Evolutionary conservation across 30 jellyfish, hydroid and myxozoan species (phyloP), one percentile per base, ranked within the genome.

Genomic region (Nemopilema nomurai): DNA sequence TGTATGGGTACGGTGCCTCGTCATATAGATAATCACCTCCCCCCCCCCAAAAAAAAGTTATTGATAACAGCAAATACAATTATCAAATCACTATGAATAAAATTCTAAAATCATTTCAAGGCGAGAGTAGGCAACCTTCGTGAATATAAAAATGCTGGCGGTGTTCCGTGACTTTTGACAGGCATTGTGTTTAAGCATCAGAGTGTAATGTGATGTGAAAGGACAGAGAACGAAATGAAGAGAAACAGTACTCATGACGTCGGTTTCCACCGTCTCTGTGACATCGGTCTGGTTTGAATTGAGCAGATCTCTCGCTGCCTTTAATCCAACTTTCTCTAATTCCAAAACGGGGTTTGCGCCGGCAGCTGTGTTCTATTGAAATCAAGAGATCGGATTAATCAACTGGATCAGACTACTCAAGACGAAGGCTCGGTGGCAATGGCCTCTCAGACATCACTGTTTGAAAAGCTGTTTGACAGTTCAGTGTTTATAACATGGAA

Each of bases 341-440:
- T 77, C 87, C 26, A 77, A 53, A 19, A 77, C 87, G 21, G 87
- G 87, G 87, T 77, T 77, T 62, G 67, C 77, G 33, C 87, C 87
- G 0, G 76, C 87, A 57, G 87, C 87, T 77, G 78, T 77, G 50
- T 49, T 65, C 87, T 77, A 29, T 77, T 77, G 77, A 57, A 77
- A 65, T 18, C 31, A 62, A 77, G 16, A 57, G 83, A 73, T 51
- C 13, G n/a, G 32, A 18, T 41, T 73, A 73, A 73, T 29, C 83
- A 73, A 25, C 8, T 73, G 50, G 51, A 73, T 31, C 18, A 30
- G 41, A 66, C 50, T 73, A 69, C 69, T 29, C 0, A 23, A 73
- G 49, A 31, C 18, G 33, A 33, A 21, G 65, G 18, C 18, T 32
- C 19, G 21, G 22, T 41, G 7, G 70, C 33, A 25, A 49, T 3